phyloP scores from a whole-genome alignment of 2,797 vertebrate genomes.

The Rhyacichthys aspro region DNA sequence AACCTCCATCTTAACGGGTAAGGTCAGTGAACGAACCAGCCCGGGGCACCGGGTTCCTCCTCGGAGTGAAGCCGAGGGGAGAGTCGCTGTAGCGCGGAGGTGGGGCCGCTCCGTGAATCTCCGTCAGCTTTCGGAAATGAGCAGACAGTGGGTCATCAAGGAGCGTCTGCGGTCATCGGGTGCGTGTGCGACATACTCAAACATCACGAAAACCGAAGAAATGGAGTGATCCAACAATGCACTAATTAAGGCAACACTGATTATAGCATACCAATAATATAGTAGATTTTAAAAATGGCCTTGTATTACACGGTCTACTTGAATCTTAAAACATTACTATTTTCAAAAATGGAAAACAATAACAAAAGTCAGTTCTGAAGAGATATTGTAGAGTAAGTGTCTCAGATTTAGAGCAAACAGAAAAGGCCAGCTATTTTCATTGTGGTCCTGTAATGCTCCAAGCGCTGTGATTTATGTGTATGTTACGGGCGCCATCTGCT shows the following conservation, averaged over 20 bases:
- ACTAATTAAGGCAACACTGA: no score
- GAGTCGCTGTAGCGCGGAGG: conserved; percentile 67
- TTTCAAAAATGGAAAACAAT: no score
- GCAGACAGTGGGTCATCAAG: conserved; percentile 53
- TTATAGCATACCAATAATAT: no score
- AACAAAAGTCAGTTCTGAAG: background rate
- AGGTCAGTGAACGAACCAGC: conserved; percentile 70
- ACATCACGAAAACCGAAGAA: no score
- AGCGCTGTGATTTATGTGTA: conserved; percentile 11
- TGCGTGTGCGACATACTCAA: conserved; percentile 1
- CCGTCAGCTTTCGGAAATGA: conserved; percentile 70
- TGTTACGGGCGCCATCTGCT: conserved; percentile 50
- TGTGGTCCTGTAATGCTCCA: background rate
- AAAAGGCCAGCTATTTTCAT: conserved; percentile 30
- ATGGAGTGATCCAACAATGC: no score
- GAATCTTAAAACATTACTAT: no score
- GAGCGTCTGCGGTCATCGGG: conserved; percentile 31
- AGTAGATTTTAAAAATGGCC: no score
- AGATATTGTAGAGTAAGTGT: background rate
- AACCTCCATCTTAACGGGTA: conserved; percentile 82
- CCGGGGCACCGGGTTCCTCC: conserved; percentile 83
- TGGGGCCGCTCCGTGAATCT: conserved; percentile 73
- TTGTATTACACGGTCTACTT: no score
- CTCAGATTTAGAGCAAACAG: conserved; percentile 12
- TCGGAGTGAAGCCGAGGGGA: conserved; percentile 74